Percentiles rank a stretch among this genome's conserved stretches.
These are phyloP conservation scores for Naja naja DNA, from an alignment of 2,113 vertebrate genomes.

Conservation along the genomic window DNA sequence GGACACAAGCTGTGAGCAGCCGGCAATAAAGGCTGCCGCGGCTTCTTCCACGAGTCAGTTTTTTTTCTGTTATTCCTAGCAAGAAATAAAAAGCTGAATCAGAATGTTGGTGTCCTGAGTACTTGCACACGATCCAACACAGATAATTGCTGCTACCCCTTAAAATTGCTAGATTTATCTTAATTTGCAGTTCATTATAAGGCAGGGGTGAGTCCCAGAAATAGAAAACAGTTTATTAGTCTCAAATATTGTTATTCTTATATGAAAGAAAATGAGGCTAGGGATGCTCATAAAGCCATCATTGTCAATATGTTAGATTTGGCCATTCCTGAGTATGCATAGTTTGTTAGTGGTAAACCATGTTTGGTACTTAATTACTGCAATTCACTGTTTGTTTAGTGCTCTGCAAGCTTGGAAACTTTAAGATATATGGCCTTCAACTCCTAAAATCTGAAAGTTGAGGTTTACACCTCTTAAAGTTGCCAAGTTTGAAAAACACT, in stretches of 20 bases:
- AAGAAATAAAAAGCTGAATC: no score
- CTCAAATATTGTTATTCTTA: background rate
- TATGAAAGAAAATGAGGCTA: background rate
- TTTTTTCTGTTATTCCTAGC: no score
- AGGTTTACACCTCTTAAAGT: background rate
- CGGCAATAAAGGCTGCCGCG: no score
- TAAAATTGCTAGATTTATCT: background rate
- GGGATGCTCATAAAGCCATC: background rate
- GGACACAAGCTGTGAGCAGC: no score
- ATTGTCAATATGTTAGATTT: background rate
- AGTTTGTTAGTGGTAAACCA: background rate
- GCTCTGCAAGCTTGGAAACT: background rate
- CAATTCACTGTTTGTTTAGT: background rate
- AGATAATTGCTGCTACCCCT: background rate
- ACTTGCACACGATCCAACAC: no score
- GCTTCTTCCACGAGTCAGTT: no score
- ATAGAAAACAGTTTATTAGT: background rate
- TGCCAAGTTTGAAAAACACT: background rate
- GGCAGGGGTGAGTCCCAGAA: background rate
- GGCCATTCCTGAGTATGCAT: background rate
- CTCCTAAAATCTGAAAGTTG: background rate
- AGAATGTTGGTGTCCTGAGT: no score
- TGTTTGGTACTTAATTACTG: background rate
- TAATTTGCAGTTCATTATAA: background rate
- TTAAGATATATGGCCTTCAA: background rate